These are phyloP conservation scores for Oncorhynchus clarkii DNA, from an alignment of 2,113 vertebrate genomes.

Conservation along the genomic window DNA sequence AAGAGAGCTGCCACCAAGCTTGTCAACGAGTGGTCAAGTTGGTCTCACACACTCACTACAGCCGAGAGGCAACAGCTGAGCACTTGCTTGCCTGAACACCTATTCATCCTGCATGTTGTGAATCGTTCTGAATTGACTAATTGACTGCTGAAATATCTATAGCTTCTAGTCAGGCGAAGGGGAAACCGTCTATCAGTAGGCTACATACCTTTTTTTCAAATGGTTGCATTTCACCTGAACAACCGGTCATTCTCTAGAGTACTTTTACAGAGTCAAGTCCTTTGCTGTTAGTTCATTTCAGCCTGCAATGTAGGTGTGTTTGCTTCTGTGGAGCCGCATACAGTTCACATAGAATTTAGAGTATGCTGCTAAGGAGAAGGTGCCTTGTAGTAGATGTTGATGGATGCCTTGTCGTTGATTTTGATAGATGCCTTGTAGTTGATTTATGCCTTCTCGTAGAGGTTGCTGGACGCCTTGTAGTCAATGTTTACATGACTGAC, in stretches of 20 bases:
- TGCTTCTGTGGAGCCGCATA: too few species aligned
- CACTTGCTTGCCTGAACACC: neutral
- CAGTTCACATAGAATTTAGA: too few species aligned
- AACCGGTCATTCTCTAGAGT: neutral
- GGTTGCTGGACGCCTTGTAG: too few species aligned
- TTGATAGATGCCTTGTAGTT: too few species aligned
- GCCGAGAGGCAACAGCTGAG: neutral
- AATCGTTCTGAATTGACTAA: neutral
- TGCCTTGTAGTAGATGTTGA: too few species aligned
- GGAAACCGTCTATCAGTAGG: neutral
- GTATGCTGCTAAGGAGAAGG: too few species aligned
- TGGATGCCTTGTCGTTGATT: too few species aligned
- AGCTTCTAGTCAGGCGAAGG: neutral
- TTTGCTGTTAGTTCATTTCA: too few species aligned
- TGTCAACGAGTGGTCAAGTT: neutral
- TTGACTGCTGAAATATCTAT: neutral
- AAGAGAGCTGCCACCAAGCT: neutral
- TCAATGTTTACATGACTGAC: too few species aligned
- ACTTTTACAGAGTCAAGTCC: too few species aligned
- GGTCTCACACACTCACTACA: neutral
- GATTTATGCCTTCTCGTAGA: too few species aligned
- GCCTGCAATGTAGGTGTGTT: too few species aligned
- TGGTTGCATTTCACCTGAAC: neutral
- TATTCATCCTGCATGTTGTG: neutral
- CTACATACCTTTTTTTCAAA: neutral